These are phyloP conservation scores for Bugula neritina DNA, from an alignment of 2,888 invertebrate genomes.

Conservation along the genomic window DNA sequence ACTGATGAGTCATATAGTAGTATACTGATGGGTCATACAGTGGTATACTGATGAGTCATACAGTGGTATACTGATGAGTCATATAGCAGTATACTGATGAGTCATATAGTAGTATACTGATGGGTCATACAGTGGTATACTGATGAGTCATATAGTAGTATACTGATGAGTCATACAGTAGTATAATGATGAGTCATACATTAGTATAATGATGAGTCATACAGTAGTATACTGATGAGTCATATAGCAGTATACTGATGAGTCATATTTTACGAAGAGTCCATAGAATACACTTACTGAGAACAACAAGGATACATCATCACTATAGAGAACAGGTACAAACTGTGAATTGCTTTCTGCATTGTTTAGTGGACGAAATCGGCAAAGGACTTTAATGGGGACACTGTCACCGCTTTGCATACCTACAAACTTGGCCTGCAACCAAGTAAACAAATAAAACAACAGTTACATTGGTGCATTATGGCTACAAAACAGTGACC, in stretches of 20 bases:
- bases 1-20: no score
- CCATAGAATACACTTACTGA: background rate
- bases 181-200: background rate
- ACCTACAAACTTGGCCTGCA: no score
- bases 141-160: background rate
- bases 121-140: background rate
- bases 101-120: background rate
- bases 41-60: background rate
- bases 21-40: no score
- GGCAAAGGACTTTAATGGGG: constrained; percentile 83
- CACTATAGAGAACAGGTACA: background rate
- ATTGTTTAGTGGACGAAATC: constrained; percentile 93
- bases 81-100: background rate
- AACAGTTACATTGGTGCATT: no score
- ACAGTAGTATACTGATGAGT: background rate
- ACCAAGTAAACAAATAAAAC: no score
- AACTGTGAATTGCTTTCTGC: constrained; percentile 63
- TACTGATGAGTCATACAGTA: background rate
- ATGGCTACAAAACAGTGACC: no score
- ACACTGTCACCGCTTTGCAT: constrained; percentile 9
- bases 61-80: background rate
- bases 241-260: background rate
- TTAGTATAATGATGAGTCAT: background rate
- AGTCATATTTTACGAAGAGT: background rate
- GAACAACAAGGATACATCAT: background rate